These are phyloP conservation scores for Molothrus ater DNA, from an alignment of 2,797 vertebrate species.

Conservation along the genomic window DNA sequence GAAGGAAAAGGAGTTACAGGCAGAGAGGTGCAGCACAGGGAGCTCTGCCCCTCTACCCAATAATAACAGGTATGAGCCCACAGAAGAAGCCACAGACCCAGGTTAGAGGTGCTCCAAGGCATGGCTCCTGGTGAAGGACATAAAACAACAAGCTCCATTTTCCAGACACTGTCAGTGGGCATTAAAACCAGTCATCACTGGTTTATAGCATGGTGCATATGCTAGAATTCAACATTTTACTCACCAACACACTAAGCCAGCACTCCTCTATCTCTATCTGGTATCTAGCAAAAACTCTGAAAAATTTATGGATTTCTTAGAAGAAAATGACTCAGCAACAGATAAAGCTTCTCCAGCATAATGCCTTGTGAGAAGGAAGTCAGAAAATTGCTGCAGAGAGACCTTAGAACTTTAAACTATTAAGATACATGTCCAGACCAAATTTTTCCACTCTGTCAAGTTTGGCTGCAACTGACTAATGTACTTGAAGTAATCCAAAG, in stretches of 20 bases:
- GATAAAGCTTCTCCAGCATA: neutral
- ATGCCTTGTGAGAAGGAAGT: slow-evolving; percentile 6
- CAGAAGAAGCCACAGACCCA: neutral
- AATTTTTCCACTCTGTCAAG: slow-evolving; percentile 39
- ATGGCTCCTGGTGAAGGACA: neutral
- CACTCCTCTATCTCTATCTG: neutral
- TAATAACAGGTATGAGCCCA: neutral
- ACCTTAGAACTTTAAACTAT: slow-evolving; percentile 41
- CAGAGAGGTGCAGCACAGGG: neutral
- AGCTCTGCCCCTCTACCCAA: neutral
- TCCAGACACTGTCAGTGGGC: neutral
- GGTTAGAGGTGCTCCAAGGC: neutral
- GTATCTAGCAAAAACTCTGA: slow-evolving; percentile 30
- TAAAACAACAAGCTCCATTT: neutral
- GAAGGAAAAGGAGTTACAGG: neutral
- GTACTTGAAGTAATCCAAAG: slow-evolving; percentile 3
- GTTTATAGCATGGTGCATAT: too few species aligned
- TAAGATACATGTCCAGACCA: slow-evolving; percentile 2
- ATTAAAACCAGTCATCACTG: neutral
- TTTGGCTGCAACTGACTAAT: slow-evolving; percentile 4
- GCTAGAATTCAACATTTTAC: neutral
- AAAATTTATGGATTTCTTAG: slow-evolving; percentile 52
- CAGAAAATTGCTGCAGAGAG: slow-evolving; percentile 9
- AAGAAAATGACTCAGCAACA: slow-evolving; percentile 34
- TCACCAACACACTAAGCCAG: neutral